Conservation (phyloP, 2,797 vertebrate species). For the Sebastiscus albofasciatus region DNA sequence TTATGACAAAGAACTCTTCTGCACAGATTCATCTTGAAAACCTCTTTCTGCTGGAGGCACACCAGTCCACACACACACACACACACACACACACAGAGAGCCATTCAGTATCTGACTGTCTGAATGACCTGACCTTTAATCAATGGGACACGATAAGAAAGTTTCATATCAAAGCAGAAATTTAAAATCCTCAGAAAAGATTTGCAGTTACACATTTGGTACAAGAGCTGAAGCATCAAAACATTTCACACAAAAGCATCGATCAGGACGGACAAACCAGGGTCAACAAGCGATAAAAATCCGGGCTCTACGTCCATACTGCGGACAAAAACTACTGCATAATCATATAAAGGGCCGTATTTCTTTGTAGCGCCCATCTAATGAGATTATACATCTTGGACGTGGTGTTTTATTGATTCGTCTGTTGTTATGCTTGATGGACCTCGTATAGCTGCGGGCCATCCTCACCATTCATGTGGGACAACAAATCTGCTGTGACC, state of each 20-base stretch:
- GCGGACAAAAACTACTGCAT: conserved; percentile 48
- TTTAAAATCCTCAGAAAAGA: not conserved
- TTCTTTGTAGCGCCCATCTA: conserved; percentile 57
- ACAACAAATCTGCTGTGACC: conserved; percentile 54
- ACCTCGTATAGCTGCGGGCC: conserved; percentile 40
- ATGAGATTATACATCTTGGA: conserved; percentile 70
- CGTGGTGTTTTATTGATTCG: conserved; percentile 69
- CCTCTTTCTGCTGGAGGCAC: conserved; percentile 32
- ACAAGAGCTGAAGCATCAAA: conserved; percentile 38
- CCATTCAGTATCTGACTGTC: not conserved
- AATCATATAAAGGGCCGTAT: conserved; percentile 45
- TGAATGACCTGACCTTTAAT: not conserved
- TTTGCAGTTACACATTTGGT: not conserved
- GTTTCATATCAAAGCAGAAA: not conserved
- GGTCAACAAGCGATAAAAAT: conserved; percentile 55
- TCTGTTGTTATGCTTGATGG: conserved; percentile 60
- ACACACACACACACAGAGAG: not conserved
- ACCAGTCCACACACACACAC: not conserved
- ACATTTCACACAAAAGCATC: conserved; percentile 19
- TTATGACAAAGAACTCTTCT: conserved; percentile 84
- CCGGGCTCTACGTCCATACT: conserved; percentile 32
- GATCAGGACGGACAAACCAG: conserved; percentile 34
- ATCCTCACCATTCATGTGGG: conserved; percentile 46
- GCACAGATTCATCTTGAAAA: conserved; percentile 81
- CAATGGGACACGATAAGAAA: not conserved